Base-by-base conservation (phyloP, 1,140 invertebrate genomes). In the Heliconius hewitsoni region DNA sequence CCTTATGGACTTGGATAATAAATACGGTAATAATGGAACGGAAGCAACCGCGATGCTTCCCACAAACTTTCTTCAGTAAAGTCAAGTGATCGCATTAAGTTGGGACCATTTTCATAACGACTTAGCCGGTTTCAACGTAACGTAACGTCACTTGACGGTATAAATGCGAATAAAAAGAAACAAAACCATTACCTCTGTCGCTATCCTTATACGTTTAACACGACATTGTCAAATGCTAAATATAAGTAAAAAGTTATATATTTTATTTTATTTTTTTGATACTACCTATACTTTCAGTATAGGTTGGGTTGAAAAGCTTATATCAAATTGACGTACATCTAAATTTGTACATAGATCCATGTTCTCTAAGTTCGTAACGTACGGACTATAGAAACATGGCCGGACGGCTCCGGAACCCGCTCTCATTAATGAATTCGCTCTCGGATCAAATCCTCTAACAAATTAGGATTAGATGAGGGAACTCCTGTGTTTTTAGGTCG, bases 391-490 rank as follows among this genome's bases (percentile, higher is more conserved):
- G 27, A 30, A 27, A 52, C 66, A 66, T 30, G 77, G 52, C 52
- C 55, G 60, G 72, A 55, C 78, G 75, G 76, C 75, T 79, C 82
- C 77, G 42, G 81, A 75, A 78, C 76, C 82, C 79, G 83, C 82
- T 81, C 80, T 81, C 82, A 85, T 82, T 86, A 91, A 89, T 87
- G 85, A 87, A 88, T 87, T 85, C 81, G 81, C 83, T 82, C 82
- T 81, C 81, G 83, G 85, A 87, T 82, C 83, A 86, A 88, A 86
- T 87, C 87, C 87, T 87, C 85, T 78, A 83, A 88, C 89, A 89
- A 90, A 90, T 90, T 91, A 88, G 84, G 87, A 89, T 91, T 89
- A 90, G 87, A 88, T 86, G 85, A 89, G 85, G 85, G 85, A 82
- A 76, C 81, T 81, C 74, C 83, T 81, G 83, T 86, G 85, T 88